phyloP scores from a whole-genome alignment of 2,888 invertebrate species.

The Uloborus plumipes region DNA sequence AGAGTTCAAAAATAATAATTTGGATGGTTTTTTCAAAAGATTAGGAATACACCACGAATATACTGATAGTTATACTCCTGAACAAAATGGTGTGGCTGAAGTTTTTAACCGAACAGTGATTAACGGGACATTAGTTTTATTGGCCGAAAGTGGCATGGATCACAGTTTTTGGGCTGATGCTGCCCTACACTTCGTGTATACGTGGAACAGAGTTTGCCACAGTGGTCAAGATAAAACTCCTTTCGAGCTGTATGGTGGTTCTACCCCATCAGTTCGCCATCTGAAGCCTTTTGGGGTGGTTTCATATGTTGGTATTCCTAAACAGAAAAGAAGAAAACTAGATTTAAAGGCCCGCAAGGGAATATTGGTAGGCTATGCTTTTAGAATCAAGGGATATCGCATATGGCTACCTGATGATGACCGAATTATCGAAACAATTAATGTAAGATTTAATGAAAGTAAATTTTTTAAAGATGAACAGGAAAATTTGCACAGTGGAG shows the following conservation, averaged over 20 bases:
- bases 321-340: constrained; percentile 2
- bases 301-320: constrained; percentile 10
- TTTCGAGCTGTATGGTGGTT: neutral
- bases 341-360: neutral
- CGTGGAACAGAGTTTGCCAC: constrained; percentile 7
- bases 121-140: too few relatives aligned
- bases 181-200: neutral
- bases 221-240: neutral
- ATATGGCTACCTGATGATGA: constrained; percentile 2
- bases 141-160: neutral
- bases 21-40: too few relatives aligned
- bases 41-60: too few relatives aligned
- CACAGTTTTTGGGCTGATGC: constrained; percentile 4
- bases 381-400: neutral
- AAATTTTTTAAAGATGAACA: too few relatives aligned
- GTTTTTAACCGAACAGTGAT: too few relatives aligned
- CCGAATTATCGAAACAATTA: constrained; percentile 13
- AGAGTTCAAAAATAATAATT: too few relatives aligned
- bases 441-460: neutral
- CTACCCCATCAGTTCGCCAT: neutral
- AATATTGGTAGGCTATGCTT: neutral
- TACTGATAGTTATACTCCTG: too few relatives aligned
- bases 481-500: too few relatives aligned
- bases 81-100: too few relatives aligned
- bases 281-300: neutral